phyloP scores from a whole-genome alignment of 1,140 invertebrate genomes.

The Solenopsis fugax region DNA sequence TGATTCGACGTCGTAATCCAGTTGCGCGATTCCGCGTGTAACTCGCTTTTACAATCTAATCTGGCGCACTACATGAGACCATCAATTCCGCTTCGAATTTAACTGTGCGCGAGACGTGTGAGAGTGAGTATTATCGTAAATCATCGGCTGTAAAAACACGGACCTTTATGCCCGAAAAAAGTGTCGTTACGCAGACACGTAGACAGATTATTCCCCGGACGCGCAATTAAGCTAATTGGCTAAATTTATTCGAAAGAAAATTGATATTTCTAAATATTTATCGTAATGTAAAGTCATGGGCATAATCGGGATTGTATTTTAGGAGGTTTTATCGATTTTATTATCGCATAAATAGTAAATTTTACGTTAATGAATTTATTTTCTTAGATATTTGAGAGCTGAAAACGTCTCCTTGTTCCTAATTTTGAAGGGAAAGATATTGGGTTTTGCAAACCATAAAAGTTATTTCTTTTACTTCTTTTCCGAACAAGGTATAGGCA shows the following conservation, averaged over 20 bases:
- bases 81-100: slow-evolving; percentile 8
- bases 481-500: too few species aligned
- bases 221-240: neutral
- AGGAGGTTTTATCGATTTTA: too few species aligned
- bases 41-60: slow-evolving; percentile 28
- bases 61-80: neutral
- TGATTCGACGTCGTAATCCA: slow-evolving; percentile 58
- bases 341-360: too few species aligned
- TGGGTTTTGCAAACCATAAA: too few species aligned
- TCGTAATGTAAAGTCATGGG: neutral
- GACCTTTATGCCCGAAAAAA: neutral
- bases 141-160: neutral
- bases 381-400: too few species aligned
- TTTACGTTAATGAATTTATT: too few species aligned
- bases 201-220: neutral
- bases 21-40: slow-evolving; percentile 16
- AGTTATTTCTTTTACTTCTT: too few species aligned
- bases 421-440: too few species aligned
- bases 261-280: neutral
- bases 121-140: neutral
- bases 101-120: neutral
- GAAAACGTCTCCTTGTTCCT: too few species aligned
- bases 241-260: neutral
- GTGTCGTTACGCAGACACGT: neutral
- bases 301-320: too few species aligned